Evolutionary conservation across 2,888 invertebrate species (phyloP), one percentile per base, ranked within the genome.

Genomic region (Tethea ocularis): DNA sequence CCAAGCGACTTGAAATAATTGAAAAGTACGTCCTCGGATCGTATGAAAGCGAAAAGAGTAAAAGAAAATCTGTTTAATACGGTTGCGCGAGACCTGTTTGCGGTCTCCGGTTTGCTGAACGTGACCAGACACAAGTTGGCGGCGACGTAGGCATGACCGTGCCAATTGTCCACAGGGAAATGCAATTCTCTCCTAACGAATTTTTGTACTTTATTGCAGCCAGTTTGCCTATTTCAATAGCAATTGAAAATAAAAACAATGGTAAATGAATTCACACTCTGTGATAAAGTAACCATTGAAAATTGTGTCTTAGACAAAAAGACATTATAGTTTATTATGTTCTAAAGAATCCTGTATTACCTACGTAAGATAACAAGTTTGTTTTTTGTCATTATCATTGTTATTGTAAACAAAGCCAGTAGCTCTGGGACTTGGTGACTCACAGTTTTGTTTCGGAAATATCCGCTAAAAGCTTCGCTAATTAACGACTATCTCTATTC

Each of bases 41-140:
- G 80, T 75, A 80, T 81, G 80, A 86, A 84, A 87, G 82, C 82
- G 78, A 84, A 86, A 87, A n/a, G n/a, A 38, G n/a, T n/a, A 38
- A 80, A 77, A 80, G 68, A 69, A 71, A 75, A 74, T 81, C 78
- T 72, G 74, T 80, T 85, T 85, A 83, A 87, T 88, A 87, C 78
- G 71, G 76, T 80, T 82, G 78, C 72, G 75, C 71, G 71, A 79
- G 75, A 84, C 85, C 84, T 89, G 91, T 91, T 90, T 90, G 91
- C 88, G 80, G 85, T 85, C 78, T 82, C 77, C 78, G 84, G 89
- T 91, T 90, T 89, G 86, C 84, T 67, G 90, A 91, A 92, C 91
- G 92, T 93, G 92, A 91, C 89, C 89, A 89, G 91, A 90, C 89
- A 77, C 80, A 74, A 76, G 78, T 84, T 80, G 80, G 72, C 71